A percentile compares a stretch with the other conserved stretches of the same genome.
phyloP scores from a whole-genome alignment of 2,888 invertebrate genomes.

The Globia sparganii region DNA sequence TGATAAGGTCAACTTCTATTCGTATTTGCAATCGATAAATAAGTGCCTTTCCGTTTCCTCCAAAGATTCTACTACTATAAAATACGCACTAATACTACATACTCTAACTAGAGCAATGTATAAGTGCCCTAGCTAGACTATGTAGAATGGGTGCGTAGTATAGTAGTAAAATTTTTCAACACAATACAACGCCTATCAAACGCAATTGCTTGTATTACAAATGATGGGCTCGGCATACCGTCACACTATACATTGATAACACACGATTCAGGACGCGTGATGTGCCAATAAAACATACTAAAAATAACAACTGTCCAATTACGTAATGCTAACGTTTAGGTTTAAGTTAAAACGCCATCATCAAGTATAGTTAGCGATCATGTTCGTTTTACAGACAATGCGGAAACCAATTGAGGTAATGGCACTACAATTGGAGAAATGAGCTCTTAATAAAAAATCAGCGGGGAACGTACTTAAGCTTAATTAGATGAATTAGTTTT shows the following conservation, averaged over 20 bases:
- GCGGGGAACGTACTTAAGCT: constrained; percentile 74
- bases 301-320: constrained; percentile 45
- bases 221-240: constrained; percentile 54
- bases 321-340: constrained; percentile 44
- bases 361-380: constrained; percentile 54
- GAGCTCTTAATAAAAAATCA: constrained; percentile 72
- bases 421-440: constrained; percentile 70
- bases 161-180: constrained; percentile 29
- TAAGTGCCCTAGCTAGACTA: too few species aligned
- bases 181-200: constrained; percentile 46
- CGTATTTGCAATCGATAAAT: not conserved
- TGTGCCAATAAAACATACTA: constrained; percentile 58
- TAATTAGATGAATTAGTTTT: constrained; percentile 67
- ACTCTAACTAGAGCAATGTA: too few species aligned
- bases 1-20: not conserved
- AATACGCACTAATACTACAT: not conserved
- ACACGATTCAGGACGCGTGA: constrained; percentile 64
- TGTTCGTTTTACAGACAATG: constrained; percentile 44
- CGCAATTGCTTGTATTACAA: constrained; percentile 50
- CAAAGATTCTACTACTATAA: not conserved
- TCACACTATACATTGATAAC: constrained; percentile 63
- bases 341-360: constrained; percentile 53
- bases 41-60: not conserved
- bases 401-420: constrained; percentile 68
- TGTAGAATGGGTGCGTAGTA: constrained; percentile 11